These are phyloP conservation scores for Serranus cabrilla DNA, from an alignment of 2,797 vertebrate genomes.

Conservation along the genomic window DNA sequence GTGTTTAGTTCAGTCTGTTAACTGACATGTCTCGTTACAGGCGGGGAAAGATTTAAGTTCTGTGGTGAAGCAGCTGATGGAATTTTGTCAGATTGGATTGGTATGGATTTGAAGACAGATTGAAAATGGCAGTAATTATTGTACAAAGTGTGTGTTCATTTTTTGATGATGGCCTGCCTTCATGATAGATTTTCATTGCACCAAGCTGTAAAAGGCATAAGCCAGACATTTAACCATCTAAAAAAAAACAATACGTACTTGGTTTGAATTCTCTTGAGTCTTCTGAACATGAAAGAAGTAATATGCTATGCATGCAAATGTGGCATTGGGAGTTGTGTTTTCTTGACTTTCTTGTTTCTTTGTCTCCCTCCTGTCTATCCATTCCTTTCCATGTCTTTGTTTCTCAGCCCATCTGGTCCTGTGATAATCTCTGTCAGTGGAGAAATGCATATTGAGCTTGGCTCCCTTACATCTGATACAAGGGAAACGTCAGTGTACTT, in stretches of 20 bases:
- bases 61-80: slow-evolving; percentile 25
- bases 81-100: slow-evolving; percentile 10
- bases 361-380: slow-evolving; percentile 2
- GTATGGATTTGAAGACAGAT: slow-evolving; percentile 13
- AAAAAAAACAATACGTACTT: not conserved
- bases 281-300: slow-evolving; percentile 1
- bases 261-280: slow-evolving; percentile 17
- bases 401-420: slow-evolving; percentile 30
- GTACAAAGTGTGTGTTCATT: slow-evolving; percentile 16
- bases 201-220: slow-evolving; percentile 7
- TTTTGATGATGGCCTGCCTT: slow-evolving; percentile 31
- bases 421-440: slow-evolving; percentile 27
- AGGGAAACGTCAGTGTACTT: not conserved
- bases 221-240: slow-evolving; percentile 1
- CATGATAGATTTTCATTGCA: slow-evolving; percentile 18
- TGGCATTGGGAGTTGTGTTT: slow-evolving; percentile 16
- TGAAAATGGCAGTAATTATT: slow-evolving; percentile 48
- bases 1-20: slow-evolving; percentile 44
- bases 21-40: slow-evolving; percentile 27
- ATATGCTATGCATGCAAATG: slow-evolving; percentile 9
- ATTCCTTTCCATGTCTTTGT: slow-evolving; percentile 13
- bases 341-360: slow-evolving; percentile 6
- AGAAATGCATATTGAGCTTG: slow-evolving; percentile 19
- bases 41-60: slow-evolving; percentile 16
- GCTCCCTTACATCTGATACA: slow-evolving; percentile 8